A percentile compares a stretch with the other conserved stretches of the same genome.
Conservation (phyloP, 2,113 vertebrate species). For the Chaetura pelagica region DNA sequence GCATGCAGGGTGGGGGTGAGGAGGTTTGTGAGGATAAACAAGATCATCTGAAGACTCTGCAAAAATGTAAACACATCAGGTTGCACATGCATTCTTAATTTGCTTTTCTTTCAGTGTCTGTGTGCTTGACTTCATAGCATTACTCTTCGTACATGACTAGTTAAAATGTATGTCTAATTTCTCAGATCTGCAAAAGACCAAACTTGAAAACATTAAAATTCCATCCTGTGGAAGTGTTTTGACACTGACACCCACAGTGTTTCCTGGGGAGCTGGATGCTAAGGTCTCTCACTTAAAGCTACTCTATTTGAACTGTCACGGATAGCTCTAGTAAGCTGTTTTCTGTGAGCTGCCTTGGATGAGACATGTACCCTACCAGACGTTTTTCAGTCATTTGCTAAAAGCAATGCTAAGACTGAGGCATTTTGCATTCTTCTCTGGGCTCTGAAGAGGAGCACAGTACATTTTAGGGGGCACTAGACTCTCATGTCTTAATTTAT, state of each 20-base stretch:
- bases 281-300: background rate
- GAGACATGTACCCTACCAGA: background rate
- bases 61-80: background rate
- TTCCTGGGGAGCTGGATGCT: background rate
- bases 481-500: background rate
- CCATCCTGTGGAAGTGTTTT: background rate
- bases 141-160: background rate
- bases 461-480: background rate
- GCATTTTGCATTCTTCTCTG: background rate
- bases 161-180: background rate
- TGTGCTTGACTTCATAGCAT: background rate
- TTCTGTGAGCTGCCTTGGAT: background rate
- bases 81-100: constrained; percentile 12
- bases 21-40: constrained; percentile 7
- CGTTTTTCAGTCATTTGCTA: background rate
- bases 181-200: background rate
- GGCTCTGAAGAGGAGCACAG: background rate
- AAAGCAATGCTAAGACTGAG: background rate
- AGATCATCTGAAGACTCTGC: background rate
- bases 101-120: background rate
- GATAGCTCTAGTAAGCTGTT: background rate
- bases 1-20: background rate
- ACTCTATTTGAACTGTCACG: background rate
- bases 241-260: background rate
- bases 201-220: background rate